Base-by-base conservation (phyloP, 2,113 vertebrate species). In the Mohoua ochrocephala region DNA sequence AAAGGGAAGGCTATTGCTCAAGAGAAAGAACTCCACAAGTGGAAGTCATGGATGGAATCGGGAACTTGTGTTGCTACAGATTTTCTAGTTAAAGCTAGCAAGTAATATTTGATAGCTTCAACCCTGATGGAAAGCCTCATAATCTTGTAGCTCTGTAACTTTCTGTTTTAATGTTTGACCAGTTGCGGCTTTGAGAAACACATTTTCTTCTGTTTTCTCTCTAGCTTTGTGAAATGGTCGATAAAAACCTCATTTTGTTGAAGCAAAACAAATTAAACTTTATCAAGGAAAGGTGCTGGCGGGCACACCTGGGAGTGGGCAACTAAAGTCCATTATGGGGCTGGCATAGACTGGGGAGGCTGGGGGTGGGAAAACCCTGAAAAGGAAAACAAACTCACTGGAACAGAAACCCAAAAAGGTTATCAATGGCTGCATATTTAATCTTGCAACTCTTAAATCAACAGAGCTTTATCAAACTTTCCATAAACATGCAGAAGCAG, bases 221-320 rank as follows among this genome's bases (percentile, higher is more conserved):
- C 78, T 65, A 61, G 63, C 78, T 88, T 67, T 70, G 86, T 60
- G 86, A 91, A 91, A 93, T 33, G 61, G 76, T 94, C 26, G 17
- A 93, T 94, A 88, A 95, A 90, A 97, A 60, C 37, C 60, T 81
- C 56, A 87, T 78, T 95, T 95, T 87, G 77, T 30, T 87, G 76
- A 73, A 68, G 83, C 60, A 94, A 94, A 95, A 87, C 68, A 89
- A 84, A 96, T 93, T 90, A 90, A 89, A 93, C 44, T 75, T 94
- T 94, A 92, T 93, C 92, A 81, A 81, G 53, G 73, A 52, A 80
- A 93, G 64, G 64, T 71, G 44, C 75, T 93, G 93, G 90, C 85
- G 84, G 71, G 68, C 59, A 89, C 69, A 47, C 20, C 41, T 78
- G 53, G 44, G 83, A 93, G 53, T 70, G 82, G 71, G 86, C 61